Evolutionary conservation across 2,113 vertebrate genomes (phyloP), one percentile per base, ranked within the genome.

Genomic region (Panurus biarmicus): DNA sequence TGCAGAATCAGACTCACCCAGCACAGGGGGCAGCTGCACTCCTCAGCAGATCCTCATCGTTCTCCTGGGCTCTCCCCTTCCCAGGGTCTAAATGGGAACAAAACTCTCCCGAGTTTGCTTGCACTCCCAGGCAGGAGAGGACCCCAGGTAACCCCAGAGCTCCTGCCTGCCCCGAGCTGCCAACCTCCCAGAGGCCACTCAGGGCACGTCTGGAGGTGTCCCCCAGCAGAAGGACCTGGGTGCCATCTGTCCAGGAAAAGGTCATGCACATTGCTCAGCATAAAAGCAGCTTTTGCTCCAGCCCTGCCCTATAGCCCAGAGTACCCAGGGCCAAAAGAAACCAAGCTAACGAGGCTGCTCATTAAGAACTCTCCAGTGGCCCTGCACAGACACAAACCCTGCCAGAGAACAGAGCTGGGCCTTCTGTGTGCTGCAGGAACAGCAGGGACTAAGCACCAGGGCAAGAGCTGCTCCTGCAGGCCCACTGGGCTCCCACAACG

Each of bases 21-120:
- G 83, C 91, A 42, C 22, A 42, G 69, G 71, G 92, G 78, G 48
- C 81, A 92, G 92, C 92, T 35, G 90, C 62, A 89, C 84, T 86
- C 89, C 90, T 85, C 60, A 95, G 74, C 95, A 96, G 90, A 92
- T 57, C 86, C 84, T 36, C 38, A 44, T 42, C 92, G 71, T 53
- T 91, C 78, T 58, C 90, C 36, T 2, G 8, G 66, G 51, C 13
- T 89, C 84, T 57, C 35, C 76, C 85, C 69, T 56, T 72, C 17
- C 61, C 16, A 31, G 36, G 5, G 29, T 5, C 38, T 44, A 12
- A 64, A 67, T 1, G 21, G 2, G 14, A 76, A 61, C 40, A 19
- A 14, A 31, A 45, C 11, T 31, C 78, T 35, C 17, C 2, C 21
- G 15, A 16, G 42, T 10, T 35, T 16, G 29, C 67, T 24, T 44